phyloP scores from a whole-genome alignment of 2,888 invertebrate species.

The Scrobipalpa costella region DNA sequence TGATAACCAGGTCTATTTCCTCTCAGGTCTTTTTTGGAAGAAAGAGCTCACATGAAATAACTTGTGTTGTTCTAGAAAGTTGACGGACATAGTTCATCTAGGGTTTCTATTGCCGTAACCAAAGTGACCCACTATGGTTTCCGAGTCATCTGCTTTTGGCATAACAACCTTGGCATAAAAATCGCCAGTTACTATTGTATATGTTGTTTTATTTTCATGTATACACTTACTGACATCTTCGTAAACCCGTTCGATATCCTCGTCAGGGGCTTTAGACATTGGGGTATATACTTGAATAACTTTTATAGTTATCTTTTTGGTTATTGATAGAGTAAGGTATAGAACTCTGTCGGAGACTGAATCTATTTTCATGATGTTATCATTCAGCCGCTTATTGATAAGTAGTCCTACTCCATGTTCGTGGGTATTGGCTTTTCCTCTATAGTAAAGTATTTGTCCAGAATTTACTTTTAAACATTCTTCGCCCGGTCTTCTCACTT shows the following conservation, averaged over 20 bases:
- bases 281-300: too few relatives aligned
- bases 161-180: slow-evolving; percentile 4
- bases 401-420: too few relatives aligned
- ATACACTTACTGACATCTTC: neutral
- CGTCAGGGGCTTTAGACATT: too few relatives aligned
- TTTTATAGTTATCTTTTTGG: too few relatives aligned
- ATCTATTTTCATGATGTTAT: too few relatives aligned
- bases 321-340: neutral
- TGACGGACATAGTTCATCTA: neutral
- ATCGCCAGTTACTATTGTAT: neutral
- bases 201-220: neutral
- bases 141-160: neutral
- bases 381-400: too few relatives aligned
- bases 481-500: too few relatives aligned
- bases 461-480: too few relatives aligned
- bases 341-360: too few relatives aligned
- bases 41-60: neutral
- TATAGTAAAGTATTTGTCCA: too few relatives aligned
- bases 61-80: neutral
- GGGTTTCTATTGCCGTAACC: neutral
- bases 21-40: neutral
- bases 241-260: neutral
- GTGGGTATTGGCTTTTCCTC: too few relatives aligned
- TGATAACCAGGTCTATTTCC: too few relatives aligned
- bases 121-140: neutral